phyloP scores from a whole-genome alignment of 2,888 invertebrate genomes.

The Thecophora atra region DNA sequence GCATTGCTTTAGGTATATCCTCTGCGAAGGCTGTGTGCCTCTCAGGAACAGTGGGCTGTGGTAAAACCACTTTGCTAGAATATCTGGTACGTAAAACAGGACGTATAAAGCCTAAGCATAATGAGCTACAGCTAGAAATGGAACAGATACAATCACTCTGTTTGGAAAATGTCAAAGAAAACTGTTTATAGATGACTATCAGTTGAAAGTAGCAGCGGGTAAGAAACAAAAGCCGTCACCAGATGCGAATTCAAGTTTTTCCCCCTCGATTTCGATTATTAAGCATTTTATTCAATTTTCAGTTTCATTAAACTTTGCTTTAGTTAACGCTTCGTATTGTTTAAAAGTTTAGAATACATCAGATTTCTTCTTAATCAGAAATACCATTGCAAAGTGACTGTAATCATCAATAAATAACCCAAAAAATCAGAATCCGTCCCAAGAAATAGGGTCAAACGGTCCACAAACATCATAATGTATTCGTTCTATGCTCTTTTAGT shows the following conservation, averaged over 20 bases:
- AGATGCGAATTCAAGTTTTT: conserved; percentile 31
- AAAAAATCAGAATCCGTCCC: too few species aligned
- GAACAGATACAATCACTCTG: neutral
- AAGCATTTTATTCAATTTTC: neutral
- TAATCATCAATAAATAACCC: too few species aligned
- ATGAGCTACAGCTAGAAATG: conserved; percentile 47
- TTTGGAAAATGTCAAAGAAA: conserved; percentile 28
- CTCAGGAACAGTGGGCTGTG: conserved; percentile 91
- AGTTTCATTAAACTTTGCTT: too few species aligned
- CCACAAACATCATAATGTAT: too few species aligned
- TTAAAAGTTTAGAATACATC: too few species aligned
- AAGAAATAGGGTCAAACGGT: too few species aligned
- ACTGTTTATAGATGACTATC: conserved; percentile 34
- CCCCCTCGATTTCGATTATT: neutral
- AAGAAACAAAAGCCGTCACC: conserved; percentile 16
- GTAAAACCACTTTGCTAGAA: conserved; percentile 91
- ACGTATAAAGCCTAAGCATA: conserved; percentile 62
- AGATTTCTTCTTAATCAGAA: too few species aligned
- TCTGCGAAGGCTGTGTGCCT: conserved; percentile 77
- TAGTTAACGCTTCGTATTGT: too few species aligned
- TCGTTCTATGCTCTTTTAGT: too few species aligned
- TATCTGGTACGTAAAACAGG: conserved; percentile 86
- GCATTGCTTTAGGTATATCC: conserved; percentile 83
- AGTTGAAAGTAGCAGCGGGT: neutral
- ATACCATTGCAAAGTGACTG: too few species aligned